Evolutionary conservation across 2,113 vertebrate genomes (phyloP).

Genomic region (Aix galericulata): DNA sequence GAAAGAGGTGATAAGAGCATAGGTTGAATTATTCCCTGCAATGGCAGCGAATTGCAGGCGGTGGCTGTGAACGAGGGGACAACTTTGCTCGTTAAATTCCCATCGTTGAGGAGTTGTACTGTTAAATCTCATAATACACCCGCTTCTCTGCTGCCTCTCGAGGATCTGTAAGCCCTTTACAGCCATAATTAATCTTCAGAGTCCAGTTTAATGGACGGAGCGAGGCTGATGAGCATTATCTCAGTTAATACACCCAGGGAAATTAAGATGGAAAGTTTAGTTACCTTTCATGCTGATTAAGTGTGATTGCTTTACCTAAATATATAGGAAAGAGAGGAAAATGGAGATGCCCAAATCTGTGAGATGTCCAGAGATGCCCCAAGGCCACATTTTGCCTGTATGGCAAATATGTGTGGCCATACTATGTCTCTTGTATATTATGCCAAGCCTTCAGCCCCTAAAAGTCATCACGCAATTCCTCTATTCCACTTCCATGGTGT

Average conservation of each 20-base stretch:
- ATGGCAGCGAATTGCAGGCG: rapidly evolving
- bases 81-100: not conserved
- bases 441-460: rapidly evolving
- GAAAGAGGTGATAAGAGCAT: no score
- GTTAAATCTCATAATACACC: not conserved
- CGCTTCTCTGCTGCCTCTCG: not conserved
- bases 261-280: not conserved
- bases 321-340: not conserved
- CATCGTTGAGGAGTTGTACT: rapidly evolving
- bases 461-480: rapidly evolving
- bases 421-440: no score
- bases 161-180: not conserved
- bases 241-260: not conserved
- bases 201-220: not conserved
- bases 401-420: rapidly evolving
- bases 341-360: not conserved
- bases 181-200: not conserved
- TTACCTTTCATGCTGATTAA: not conserved
- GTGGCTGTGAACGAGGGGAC: rapidly evolving
- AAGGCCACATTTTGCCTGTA: not conserved
- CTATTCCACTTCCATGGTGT: no score
- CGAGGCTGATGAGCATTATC: not conserved
- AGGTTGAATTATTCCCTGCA: rapidly evolving
- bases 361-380: not conserved
- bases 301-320: not conserved